These are phyloP conservation scores for Agrotis exclamationis DNA, from an alignment of 2,888 invertebrate genomes.

Conservation along the genomic window DNA sequence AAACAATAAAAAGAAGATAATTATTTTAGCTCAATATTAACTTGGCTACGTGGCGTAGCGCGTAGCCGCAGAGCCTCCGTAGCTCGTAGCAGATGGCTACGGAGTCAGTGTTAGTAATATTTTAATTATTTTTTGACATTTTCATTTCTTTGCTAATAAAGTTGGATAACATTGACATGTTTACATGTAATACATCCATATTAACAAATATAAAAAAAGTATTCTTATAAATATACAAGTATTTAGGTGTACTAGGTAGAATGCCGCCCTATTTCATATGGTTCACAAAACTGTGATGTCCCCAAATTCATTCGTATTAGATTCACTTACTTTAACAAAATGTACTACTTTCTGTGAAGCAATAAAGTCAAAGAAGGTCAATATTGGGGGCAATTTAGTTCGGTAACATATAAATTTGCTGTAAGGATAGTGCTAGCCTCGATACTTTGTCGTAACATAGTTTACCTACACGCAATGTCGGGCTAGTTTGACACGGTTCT, in stretches of 20 bases:
- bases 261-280: not conserved
- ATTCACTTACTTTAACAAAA: constrained; percentile 15
- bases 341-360: constrained; percentile 34
- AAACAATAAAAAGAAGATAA: not conserved
- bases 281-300: constrained; percentile 2
- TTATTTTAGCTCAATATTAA: not conserved
- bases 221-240: not conserved
- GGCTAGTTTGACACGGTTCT: constrained; percentile 74
- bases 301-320: constrained; percentile 8
- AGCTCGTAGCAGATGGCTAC: constrained; percentile 43
- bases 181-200: not conserved
- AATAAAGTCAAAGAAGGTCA: constrained; percentile 48
- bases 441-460: constrained; percentile 56
- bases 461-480: constrained; percentile 70
- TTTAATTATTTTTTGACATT: not conserved
- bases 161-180: not conserved
- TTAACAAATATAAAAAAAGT: not conserved
- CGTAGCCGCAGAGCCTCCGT: constrained; percentile 58
- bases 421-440: constrained; percentile 38
- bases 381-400: constrained; percentile 43
- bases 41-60: constrained; percentile 47
- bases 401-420: constrained; percentile 53
- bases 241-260: not conserved
- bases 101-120: constrained; percentile 13
- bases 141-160: not conserved